Conservation (phyloP, 2,888 invertebrate species). For the Ennomos quercinarius region DNA sequence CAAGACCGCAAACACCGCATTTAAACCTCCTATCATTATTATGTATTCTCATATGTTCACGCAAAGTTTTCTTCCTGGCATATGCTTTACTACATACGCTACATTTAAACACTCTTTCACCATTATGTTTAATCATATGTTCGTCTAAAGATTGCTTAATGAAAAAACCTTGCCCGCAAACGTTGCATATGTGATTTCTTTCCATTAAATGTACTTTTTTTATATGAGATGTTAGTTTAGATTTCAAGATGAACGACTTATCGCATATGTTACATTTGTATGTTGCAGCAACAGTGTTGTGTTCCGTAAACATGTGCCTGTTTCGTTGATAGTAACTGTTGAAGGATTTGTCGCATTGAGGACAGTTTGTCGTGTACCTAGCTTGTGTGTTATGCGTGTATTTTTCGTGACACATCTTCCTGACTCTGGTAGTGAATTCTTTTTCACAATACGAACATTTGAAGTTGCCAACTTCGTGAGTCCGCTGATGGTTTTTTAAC, state of each 20-base stretch:
- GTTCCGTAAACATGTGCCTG: conserved; percentile 69
- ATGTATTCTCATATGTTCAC: conserved; percentile 78
- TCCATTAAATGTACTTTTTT: conserved; percentile 79
- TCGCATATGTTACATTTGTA: conserved; percentile 78
- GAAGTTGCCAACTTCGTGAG: conserved; percentile 66
- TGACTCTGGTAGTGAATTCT: conserved; percentile 63
- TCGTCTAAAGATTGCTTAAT: conserved; percentile 73
- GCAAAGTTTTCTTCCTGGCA: conserved; percentile 72
- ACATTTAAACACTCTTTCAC: conserved; percentile 71
- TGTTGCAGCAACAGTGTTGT: conserved; percentile 64
- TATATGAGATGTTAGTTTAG: conserved; percentile 72
- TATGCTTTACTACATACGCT: conserved; percentile 70
- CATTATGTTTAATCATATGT: conserved; percentile 77
- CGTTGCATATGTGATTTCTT: conserved; percentile 69
- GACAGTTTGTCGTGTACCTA: conserved; percentile 71
- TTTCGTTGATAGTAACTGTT: conserved; percentile 74
- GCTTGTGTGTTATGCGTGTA: conserved; percentile 69
- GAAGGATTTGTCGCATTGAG: conserved; percentile 69
- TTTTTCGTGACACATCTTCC: conserved; percentile 72
- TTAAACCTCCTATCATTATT: conserved; percentile 75
- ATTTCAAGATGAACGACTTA: conserved; percentile 71
- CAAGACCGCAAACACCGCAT: conserved; percentile 66
- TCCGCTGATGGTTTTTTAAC: conserved; percentile 67
- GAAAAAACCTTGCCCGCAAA: conserved; percentile 75
- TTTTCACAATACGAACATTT: conserved; percentile 73